Conservation (phyloP, 2,113 vertebrate species). For the Tamias sibiricus region DNA sequence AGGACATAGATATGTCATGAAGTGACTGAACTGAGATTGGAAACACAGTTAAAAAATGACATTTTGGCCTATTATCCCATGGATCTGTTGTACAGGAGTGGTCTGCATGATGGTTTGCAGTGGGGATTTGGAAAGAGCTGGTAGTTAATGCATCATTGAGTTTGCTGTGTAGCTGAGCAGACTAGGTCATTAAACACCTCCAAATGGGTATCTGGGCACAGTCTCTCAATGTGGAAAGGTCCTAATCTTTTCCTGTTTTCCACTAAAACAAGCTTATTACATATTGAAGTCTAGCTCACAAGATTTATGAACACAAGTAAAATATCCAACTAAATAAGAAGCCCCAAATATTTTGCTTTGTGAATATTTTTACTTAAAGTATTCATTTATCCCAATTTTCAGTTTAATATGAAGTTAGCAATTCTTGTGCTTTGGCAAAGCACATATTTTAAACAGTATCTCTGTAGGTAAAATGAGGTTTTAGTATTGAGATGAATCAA, state of each 20-base stretch:
- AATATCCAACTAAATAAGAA: background rate
- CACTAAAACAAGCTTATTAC: background rate
- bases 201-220: no score
- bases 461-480: background rate
- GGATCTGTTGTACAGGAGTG: background rate
- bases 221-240: background rate
- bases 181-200: background rate
- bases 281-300: background rate
- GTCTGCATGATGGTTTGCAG: background rate
- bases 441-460: background rate
- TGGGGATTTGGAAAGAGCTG: background rate
- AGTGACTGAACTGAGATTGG: background rate
- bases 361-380: background rate
- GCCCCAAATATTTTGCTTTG: background rate
- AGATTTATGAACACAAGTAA: background rate
- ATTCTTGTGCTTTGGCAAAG: background rate
- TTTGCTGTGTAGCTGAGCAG: background rate
- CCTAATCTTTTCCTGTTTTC: background rate
- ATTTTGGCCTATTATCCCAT: background rate
- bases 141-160: background rate
- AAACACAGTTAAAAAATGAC: background rate
- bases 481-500: background rate
- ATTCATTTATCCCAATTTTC: background rate
- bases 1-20: background rate
- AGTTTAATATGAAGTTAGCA: background rate